Evolutionary conservation across 2,888 invertebrate genomes (phyloP).

Genomic region (Eupithecia vulgata): DNA sequence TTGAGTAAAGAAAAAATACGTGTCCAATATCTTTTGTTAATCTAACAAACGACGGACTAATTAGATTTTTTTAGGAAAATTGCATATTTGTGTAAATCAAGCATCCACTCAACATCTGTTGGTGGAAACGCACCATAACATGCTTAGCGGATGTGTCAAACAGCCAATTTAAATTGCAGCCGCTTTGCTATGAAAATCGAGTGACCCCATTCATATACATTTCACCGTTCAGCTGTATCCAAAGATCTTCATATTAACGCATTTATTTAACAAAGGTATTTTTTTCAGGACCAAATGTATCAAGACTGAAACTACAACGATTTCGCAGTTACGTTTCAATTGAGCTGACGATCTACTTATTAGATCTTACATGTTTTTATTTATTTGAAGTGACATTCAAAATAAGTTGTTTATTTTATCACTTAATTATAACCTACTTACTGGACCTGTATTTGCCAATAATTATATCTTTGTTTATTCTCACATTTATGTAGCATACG

Average conservation of each 20-base stretch:
- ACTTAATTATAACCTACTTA: constrained; percentile 26
- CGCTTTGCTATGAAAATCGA: not conserved
- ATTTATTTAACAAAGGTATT: constrained; percentile 16
- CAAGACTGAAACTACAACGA: constrained; percentile 79
- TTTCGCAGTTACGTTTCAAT: constrained; percentile 59
- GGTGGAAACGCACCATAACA: too few species aligned
- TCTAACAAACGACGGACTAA: too few species aligned
- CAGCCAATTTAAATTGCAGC: not conserved
- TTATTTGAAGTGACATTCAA: constrained; percentile 58
- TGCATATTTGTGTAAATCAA: too few species aligned
- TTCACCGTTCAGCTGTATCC: not conserved
- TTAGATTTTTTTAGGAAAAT: too few species aligned
- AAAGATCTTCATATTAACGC: too few species aligned
- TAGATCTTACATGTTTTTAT: constrained; percentile 57
- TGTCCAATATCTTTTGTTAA: too few species aligned
- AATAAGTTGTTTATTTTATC: constrained; percentile 39
- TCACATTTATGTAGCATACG: not conserved
- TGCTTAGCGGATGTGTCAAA: too few species aligned
- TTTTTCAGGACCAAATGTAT: constrained; percentile 69
- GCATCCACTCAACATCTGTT: too few species aligned
- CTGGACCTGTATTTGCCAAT: constrained; percentile 8
- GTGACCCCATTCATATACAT: not conserved
- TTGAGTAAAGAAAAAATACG: too few species aligned
- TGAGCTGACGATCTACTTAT: constrained; percentile 51
- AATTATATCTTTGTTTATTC: not conserved